Percentiles rank a stretch among this genome's conserved stretches.
Conservation (phyloP, 2,797 vertebrate genomes). For the Eurystomus glaucurus region DNA sequence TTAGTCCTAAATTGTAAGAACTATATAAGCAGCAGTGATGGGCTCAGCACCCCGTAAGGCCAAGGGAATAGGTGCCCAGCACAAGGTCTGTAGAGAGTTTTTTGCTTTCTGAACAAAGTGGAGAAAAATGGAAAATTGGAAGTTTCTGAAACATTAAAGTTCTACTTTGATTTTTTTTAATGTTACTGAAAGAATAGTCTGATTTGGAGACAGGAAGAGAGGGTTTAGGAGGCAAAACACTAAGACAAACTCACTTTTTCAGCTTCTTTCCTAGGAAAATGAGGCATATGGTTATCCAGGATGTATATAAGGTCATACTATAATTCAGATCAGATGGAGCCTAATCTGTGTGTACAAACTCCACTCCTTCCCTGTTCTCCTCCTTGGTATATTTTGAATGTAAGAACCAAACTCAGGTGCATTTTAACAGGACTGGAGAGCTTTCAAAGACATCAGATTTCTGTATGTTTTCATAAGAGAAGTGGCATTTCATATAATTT, state of each 20-base stretch:
- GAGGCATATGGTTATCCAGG: not conserved
- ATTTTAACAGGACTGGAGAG: not conserved
- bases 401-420: not conserved
- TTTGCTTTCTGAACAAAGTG: not conserved
- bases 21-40: not conserved
- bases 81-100: not conserved
- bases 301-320: fast-evolving
- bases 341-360: not conserved
- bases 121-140: not conserved
- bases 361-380: not conserved
- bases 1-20: not conserved
- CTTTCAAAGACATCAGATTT: not conserved
- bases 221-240: not conserved
- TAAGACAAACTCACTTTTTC: not conserved
- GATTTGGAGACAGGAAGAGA: not conserved
- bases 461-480: not conserved
- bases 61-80: not conserved
- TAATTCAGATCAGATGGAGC: not conserved
- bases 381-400: not conserved
- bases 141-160: not conserved
- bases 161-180: not conserved
- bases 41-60: not conserved
- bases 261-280: not conserved
- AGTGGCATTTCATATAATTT: not conserved
- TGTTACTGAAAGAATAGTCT: not conserved